Conservation (phyloP, 2,797 vertebrate genomes). For the Salmo trutta region DNA sequence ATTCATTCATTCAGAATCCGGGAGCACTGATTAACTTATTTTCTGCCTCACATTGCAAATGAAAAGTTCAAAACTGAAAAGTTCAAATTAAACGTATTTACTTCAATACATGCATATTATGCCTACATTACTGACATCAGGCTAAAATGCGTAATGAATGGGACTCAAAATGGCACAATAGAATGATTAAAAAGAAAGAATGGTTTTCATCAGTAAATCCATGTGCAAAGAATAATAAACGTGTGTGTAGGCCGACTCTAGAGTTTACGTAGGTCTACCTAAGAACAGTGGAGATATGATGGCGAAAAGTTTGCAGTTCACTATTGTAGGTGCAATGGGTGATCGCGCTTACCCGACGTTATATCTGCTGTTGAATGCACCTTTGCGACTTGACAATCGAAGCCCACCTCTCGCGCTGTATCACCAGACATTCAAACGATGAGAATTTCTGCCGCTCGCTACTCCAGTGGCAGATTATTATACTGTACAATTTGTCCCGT, state of each 20-base stretch:
- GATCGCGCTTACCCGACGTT: conserved; percentile 63
- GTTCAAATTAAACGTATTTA: background rate
- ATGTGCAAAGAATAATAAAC: conserved; percentile 1
- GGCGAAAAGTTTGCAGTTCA: background rate
- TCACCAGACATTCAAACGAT: conserved; percentile 26
- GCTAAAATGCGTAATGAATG: background rate
- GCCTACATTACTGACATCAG: background rate
- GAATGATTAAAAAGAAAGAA: background rate
- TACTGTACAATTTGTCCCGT: conserved; percentile 43
- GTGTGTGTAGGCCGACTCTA: background rate
- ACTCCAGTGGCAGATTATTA: conserved; percentile 36
- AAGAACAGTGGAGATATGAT: background rate
- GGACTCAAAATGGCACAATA: background rate
- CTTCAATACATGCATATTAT: background rate
- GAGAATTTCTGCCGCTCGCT: conserved; percentile 39
- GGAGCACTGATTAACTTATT: background rate
- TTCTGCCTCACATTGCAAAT: background rate
- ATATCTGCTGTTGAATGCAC: conserved; percentile 34
- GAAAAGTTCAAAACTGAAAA: background rate
- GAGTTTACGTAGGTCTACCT: background rate
- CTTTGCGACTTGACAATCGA: conserved; percentile 42
- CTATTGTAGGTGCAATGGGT: background rate
- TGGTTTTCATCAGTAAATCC: background rate
- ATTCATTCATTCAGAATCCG: background rate
- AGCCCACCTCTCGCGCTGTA: conserved; percentile 33